Base-by-base conservation (phyloP, 2,888 invertebrate species). In the Tridacna crocea region DNA sequence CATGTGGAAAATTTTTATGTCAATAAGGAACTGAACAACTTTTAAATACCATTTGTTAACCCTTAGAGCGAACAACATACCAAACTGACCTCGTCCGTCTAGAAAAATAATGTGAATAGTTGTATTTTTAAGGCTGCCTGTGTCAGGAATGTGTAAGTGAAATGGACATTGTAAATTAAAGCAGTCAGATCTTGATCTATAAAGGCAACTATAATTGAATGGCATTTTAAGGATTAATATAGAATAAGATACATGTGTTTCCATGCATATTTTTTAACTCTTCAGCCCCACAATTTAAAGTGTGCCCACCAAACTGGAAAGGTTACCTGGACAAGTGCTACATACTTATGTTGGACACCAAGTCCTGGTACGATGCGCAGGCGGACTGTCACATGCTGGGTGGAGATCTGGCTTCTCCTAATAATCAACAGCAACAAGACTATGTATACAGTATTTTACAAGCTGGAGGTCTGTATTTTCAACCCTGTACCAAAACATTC, bases 251-350 rank as follows among this genome's bases (percentile, higher is more conserved):
- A 55, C 55, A 55, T 55, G 55, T 55, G 1, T 19, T 2, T 55
- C 1, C 19, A 55, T 3, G 11, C 13, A 61, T 61, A 13, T 10
- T 22, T n/a, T 61, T 61, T 1, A 13, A 22, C 13, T 61, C 22
- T 77, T 17, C 75, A 90, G 90, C 88, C 17, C 84, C 89, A 0
- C 82, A 80, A 24, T 84, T 82, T 60, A 85, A 87, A 66, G 86
- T 88, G 11, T 92, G 92, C 74, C 87, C 85, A 0, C 76, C 87
- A 11, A 85, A 87, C 17, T 92, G 91, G 91, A 85, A 79, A 61
- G 70, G 84, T 3, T 90, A 87, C 36, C 74, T 80, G 0, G 88
- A 89, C 80, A 79, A 83, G 48, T 92, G 92, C 75, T 92, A 92
- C 72, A 72, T 87, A 13, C 72, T 90, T 58, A 19, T 89, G 48